A percentile compares a stretch with the other conserved stretches of the same genome.
Conservation (phyloP, 2,797 vertebrate species). For the Hirundo rustica region DNA sequence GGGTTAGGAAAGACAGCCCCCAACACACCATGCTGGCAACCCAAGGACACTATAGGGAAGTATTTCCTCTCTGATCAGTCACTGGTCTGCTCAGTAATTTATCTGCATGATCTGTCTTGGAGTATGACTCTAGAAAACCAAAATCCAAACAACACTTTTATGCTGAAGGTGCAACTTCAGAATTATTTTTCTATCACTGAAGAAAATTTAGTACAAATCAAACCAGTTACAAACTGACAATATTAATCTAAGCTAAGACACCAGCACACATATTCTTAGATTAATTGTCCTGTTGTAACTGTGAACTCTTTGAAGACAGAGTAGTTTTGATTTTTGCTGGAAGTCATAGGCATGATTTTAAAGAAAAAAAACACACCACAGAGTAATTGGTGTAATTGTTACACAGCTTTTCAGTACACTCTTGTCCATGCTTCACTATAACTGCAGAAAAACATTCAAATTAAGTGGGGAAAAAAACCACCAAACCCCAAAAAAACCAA, state of each 20-base stretch:
- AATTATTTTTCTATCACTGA: background rate
- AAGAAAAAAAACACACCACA: background rate
- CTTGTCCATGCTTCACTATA: background rate
- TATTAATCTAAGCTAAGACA: slow-evolving; percentile 40
- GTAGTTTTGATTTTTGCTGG: slow-evolving; percentile 67
- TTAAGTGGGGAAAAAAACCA: background rate
- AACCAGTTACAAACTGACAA: background rate
- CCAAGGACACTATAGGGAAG: background rate
- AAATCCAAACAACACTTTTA: background rate
- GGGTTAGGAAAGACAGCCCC: background rate
- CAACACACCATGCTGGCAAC: background rate
- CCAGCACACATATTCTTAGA: slow-evolving; percentile 5
- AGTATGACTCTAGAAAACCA: background rate
- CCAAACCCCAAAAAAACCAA: background rate
- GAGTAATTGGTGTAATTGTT: slow-evolving; percentile 53
- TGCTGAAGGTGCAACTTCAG: background rate
- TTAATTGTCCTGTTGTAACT: slow-evolving; percentile 40
- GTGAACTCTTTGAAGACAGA: slow-evolving; percentile 59
- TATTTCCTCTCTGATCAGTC: background rate
- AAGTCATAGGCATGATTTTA: slow-evolving; percentile 65
- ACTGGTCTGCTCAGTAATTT: background rate
- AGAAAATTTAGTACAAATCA: slow-evolving; percentile 1
- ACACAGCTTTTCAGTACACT: slow-evolving; percentile 29
- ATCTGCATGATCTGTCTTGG: background rate
- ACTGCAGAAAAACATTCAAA: slow-evolving; percentile 59